Evolutionary conservation across 92 coral and sea anemone genomes (phyloP).

Genomic region (Palythoa grandiflora): DNA sequence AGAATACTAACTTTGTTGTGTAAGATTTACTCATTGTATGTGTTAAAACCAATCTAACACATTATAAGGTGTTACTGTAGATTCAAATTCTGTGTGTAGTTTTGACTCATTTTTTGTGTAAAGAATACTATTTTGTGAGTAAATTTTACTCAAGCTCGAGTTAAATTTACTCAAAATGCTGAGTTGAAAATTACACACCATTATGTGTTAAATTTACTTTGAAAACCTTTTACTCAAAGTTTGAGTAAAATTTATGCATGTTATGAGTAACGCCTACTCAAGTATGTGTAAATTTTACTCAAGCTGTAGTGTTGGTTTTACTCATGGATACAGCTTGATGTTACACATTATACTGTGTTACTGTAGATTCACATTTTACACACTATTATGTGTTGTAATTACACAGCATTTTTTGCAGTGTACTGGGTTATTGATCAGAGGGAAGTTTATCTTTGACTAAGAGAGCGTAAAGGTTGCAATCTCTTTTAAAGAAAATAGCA

Average conservation of each 20-base stretch:
- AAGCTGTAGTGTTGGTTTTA: slow-evolving; percentile 1
- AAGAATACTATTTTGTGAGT: slow-evolving; percentile 11
- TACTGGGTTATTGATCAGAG: too few relatives aligned
- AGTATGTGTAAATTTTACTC: slow-evolving; percentile 12
- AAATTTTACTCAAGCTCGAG: neutral
- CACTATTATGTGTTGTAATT: slow-evolving; percentile 15
- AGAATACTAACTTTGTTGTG: neutral
- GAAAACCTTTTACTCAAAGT: slow-evolving; percentile 7
- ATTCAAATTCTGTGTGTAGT: neutral
- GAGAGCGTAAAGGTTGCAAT: too few relatives aligned
- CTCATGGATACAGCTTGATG: slow-evolving; percentile 11
- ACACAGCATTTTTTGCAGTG: slow-evolving; percentile 24
- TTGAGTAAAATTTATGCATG: slow-evolving; percentile 3
- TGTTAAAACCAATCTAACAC: neutral
- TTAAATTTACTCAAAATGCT: slow-evolving; percentile 19
- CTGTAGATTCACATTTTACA: slow-evolving; percentile 18
- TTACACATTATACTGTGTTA: slow-evolving; percentile 19
- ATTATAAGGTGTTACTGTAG: neutral
- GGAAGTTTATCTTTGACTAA: too few relatives aligned
- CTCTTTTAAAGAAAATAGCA: too few relatives aligned
- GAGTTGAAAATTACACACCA: slow-evolving; percentile 5
- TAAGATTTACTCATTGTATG: neutral
- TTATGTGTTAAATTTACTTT: slow-evolving; percentile 16
- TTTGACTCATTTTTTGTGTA: slow-evolving; percentile 15
- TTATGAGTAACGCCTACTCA: slow-evolving; percentile 19